phyloP scores from a whole-genome alignment of 30 jellyfish, hydroid and myxozoan species.

The Aurelia aurita region DNA sequence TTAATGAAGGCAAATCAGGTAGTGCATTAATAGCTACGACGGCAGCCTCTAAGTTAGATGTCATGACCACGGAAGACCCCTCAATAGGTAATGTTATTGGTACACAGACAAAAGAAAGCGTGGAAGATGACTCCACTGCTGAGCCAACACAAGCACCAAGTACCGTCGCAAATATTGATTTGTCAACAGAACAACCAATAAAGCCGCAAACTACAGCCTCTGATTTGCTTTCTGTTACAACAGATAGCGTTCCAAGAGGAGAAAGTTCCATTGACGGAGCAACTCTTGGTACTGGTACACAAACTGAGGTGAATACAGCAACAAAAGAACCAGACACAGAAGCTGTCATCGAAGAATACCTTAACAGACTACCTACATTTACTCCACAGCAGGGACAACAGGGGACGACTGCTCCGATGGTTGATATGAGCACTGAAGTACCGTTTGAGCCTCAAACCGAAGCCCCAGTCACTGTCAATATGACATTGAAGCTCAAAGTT shows the following conservation, averaged over 20 bases:
- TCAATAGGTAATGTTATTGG: background rate
- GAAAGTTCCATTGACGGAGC: background rate
- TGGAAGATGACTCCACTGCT: background rate
- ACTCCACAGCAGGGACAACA: too few relatives aligned
- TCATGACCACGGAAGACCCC: constrained; percentile 10
- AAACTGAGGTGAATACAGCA: constrained; percentile 13
- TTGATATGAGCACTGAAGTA: background rate
- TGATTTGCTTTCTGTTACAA: background rate
- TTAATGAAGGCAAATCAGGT: background rate
- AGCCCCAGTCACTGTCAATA: background rate
- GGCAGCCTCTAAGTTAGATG: too few relatives aligned
- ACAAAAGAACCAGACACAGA: background rate
- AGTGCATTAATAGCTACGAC: too few relatives aligned
- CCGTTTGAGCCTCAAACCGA: constrained; percentile 32
- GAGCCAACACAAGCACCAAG: background rate
- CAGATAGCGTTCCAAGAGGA: background rate
- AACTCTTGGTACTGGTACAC: constrained; percentile 1
- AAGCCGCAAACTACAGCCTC: background rate
- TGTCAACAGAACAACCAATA: background rate
- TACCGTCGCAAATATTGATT: background rate
- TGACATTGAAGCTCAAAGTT: background rate
- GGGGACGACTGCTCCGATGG: background rate
- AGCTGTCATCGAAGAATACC: constrained; percentile 1
- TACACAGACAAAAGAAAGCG: background rate
- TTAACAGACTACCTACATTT: too few relatives aligned